Percentiles rank a stretch among this genome's conserved stretches.
Evolutionary conservation across 2,797 vertebrate genomes (phyloP).

Genomic region (Helicolenus hilgendorfi): DNA sequence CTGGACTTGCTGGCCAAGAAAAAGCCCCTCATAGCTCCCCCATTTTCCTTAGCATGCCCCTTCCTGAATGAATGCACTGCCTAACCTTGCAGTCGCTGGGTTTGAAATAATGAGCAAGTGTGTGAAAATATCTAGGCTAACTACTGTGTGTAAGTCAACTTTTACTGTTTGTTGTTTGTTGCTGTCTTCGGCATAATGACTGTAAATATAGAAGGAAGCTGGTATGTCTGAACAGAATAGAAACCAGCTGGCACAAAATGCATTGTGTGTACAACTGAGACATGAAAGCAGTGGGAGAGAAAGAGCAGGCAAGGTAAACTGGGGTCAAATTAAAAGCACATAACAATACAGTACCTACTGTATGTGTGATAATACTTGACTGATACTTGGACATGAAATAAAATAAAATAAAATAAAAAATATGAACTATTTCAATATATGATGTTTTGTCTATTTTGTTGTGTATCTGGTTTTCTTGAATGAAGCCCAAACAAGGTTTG

Average conservation of each 20-base stretch:
- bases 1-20: slow-evolving; percentile 88
- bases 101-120: slow-evolving; percentile 19
- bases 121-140: background rate
- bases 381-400: background rate
- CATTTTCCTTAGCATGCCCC: slow-evolving; percentile 69
- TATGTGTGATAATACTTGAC: background rate
- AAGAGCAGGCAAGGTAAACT: slow-evolving; percentile 11
- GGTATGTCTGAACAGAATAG: background rate
- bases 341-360: background rate
- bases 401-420: background rate
- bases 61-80: slow-evolving; percentile 71
- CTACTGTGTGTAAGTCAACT: background rate
- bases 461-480: background rate
- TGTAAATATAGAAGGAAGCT: background rate
- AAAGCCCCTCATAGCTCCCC: slow-evolving; percentile 81
- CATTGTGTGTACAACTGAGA: background rate
- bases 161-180: slow-evolving; percentile 8
- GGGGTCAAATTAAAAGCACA: slow-evolving; percentile 5
- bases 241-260: background rate
- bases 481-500: background rate
- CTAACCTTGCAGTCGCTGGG: slow-evolving; percentile 14
- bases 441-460: background rate
- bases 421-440: background rate
- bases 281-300: background rate
- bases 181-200: background rate